A percentile compares a stretch with the other conserved stretches of the same genome.
Evolutionary conservation across 2,113 vertebrate species (phyloP).

Genomic region (Atractosteus spatula): DNA sequence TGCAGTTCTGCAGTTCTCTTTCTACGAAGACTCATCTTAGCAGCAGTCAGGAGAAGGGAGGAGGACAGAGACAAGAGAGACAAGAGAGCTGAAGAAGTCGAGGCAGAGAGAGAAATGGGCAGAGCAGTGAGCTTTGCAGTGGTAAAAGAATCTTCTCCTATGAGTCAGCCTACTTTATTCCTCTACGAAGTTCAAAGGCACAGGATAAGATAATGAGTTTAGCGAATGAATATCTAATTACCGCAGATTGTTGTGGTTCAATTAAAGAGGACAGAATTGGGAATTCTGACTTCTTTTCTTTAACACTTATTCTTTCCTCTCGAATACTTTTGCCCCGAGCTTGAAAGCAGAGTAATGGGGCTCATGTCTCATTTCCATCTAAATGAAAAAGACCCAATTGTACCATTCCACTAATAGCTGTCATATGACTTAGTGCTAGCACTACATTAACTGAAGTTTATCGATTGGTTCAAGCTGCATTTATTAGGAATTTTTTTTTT

Average conservation of each 20-base stretch:
- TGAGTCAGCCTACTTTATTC: slow-evolving; percentile 54
- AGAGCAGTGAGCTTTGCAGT: neutral
- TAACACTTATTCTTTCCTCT: slow-evolving; percentile 6
- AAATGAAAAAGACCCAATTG: slow-evolving; percentile 26
- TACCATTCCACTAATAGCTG: too few species aligned
- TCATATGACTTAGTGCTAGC: too few species aligned
- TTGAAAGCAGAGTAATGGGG: slow-evolving; percentile 64
- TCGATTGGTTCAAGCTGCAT: too few species aligned
- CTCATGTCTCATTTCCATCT: slow-evolving; percentile 62
- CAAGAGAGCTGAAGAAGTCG: neutral
- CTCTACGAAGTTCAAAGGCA: slow-evolving; percentile 58
- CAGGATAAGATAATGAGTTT: slow-evolving; percentile 20
- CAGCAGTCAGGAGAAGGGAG: too few species aligned
- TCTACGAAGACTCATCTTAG: too few species aligned
- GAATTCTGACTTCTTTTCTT: slow-evolving; percentile 6
- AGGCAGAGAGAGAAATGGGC: neutral
- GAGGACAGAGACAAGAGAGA: too few species aligned
- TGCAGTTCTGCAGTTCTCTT: too few species aligned
- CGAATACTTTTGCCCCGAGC: slow-evolving; percentile 48
- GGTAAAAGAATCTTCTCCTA: slow-evolving; percentile 33
- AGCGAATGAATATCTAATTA: slow-evolving; percentile 51
- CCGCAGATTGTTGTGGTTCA: slow-evolving; percentile 4
- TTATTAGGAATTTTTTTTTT: too few species aligned
- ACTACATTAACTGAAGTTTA: too few species aligned
- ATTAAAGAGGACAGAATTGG: neutral